Evolutionary conservation across 2,113 vertebrate genomes (phyloP), one percentile per base, ranked within the genome.

Genomic region (Mus spicilegus): DNA sequence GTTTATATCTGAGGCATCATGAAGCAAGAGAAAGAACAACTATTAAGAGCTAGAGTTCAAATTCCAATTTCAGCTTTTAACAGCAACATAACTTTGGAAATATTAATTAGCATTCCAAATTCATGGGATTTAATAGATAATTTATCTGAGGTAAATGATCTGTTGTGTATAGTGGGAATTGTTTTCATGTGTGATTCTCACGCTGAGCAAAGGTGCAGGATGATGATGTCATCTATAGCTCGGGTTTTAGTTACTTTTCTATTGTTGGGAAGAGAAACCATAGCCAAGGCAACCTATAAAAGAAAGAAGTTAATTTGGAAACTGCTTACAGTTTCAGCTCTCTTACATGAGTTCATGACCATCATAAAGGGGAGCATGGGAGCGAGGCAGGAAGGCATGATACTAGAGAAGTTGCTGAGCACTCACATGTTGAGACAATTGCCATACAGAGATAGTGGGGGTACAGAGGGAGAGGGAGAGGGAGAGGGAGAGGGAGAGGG

Each of bases 161-260:
- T 77, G 8, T 8, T 42, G 75, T 24, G 84, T 30, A 88, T 65
- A 80, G 2, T 61, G 54, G 4, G 2, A 92, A 2, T 4, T 56
- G 80, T 58, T 94, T 94, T 76, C 28, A 58, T 89, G 49, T 33
- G 69, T 97, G 76, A 90, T 61, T 95, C 28, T 77, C 39, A 85
- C 49, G 10, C 7, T 85, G 80, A 84, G 0, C 49, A 87, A 90
- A 93, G 36, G 36, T 78, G 42, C 77, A 93, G 61, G 75, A 11
- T 65, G 5, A 10, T 78, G 63, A 22, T n/a, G 46, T 19, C 24
- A 87, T n/a, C 36, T 49, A 77, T 72, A 77, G 24, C 42, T 70
- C 54, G 0, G 42, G 22, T 63, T 39, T 30, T 46, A 46, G n/a
- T 65, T 65, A 16, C 13, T 42, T 65, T 63, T 65, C 14, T 46